Base-by-base conservation (phyloP, 2,797 vertebrate genomes). In the Pogoniulus pusillus region DNA sequence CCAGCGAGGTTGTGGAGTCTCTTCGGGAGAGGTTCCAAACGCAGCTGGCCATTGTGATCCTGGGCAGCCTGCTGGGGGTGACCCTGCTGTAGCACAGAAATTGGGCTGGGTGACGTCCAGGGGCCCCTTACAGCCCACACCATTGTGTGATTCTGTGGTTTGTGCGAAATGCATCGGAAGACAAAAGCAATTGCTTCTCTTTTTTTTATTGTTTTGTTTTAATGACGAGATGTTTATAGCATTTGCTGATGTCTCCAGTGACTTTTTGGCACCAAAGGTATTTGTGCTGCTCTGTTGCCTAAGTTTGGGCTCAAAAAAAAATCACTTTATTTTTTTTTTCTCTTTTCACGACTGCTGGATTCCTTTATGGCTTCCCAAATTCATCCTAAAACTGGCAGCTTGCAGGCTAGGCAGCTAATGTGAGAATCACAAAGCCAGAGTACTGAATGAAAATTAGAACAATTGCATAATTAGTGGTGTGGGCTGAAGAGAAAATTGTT, bases 361-460 rank as follows among this genome's bases (percentile, higher is more conserved):
- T 30, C 13, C 27, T 74, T 81, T 64, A 37, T 74, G 73, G 66
- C 29, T 10, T 83, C 39, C 41, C 32, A 34, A 7, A 58, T 18
- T 15, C 72, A 30, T 39, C 57, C 77, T 87, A 18, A 30, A 78
- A 43, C 32, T 76, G 74, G 29, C 16, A 47, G 57, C 73, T 71
- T 89, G 64, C 69, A 54, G 83, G 58, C 24, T 47, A 10, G 74
- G 47, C 47, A 82, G 49, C 32, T 72, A 1, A 14, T 62, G 60
- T 37, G 59, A 82, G 23, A 79, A 30, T 47, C 60, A 12, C 47
- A 87, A 72, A 73, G 57, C 72, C 8, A n/a, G 26, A 81, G 15
- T 53, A 22, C 54, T 37, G 60, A 72, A 78, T 57, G 72, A 85
- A 93, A 95, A 88, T 53, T 14, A 59, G 65, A 93, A 77, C 27